Evolutionary conservation across 2,888 invertebrate genomes (phyloP).

Genomic region (Pteria penguin): DNA sequence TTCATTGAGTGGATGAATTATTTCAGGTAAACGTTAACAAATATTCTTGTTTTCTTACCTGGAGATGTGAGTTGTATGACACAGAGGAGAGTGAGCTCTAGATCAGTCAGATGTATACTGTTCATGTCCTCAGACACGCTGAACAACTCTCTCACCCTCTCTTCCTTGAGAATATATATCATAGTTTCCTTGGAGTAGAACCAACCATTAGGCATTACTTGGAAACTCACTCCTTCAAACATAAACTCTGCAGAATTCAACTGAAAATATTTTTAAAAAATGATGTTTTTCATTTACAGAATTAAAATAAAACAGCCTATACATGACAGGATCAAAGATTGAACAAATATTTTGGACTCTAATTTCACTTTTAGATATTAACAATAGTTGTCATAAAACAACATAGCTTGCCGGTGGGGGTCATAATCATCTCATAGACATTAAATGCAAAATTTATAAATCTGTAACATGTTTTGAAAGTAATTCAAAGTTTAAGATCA

Average conservation of each 20-base stretch:
- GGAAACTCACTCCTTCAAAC: slow-evolving; percentile 60
- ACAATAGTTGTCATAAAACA: too few species aligned
- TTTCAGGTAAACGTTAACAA: too few species aligned
- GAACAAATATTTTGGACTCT: too few species aligned
- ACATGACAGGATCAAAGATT: too few species aligned
- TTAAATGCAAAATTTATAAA: too few species aligned
- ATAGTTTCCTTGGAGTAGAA: slow-evolving; percentile 70
- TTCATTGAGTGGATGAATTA: too few species aligned
- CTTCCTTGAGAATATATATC: slow-evolving; percentile 65
- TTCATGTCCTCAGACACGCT: slow-evolving; percentile 67
- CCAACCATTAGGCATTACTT: slow-evolving; percentile 57
- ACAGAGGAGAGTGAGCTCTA: slow-evolving; percentile 67
- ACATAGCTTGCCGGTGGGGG: too few species aligned
- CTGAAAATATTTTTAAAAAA: slow-evolving; percentile 52
- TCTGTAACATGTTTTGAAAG: too few species aligned
- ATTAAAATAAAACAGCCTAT: not conserved
- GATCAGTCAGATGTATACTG: slow-evolving; percentile 58
- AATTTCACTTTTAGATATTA: too few species aligned
- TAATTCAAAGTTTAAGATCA: too few species aligned
- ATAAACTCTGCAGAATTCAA: slow-evolving; percentile 67
- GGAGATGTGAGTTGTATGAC: slow-evolving; percentile 63
- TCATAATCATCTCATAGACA: too few species aligned
- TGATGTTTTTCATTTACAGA: not conserved
- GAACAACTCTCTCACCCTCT: slow-evolving; percentile 62
- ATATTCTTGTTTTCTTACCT: slow-evolving; percentile 40